Evolutionary conservation across 2,888 invertebrate genomes (phyloP).

Genomic region (Lissonota sp.): DNA sequence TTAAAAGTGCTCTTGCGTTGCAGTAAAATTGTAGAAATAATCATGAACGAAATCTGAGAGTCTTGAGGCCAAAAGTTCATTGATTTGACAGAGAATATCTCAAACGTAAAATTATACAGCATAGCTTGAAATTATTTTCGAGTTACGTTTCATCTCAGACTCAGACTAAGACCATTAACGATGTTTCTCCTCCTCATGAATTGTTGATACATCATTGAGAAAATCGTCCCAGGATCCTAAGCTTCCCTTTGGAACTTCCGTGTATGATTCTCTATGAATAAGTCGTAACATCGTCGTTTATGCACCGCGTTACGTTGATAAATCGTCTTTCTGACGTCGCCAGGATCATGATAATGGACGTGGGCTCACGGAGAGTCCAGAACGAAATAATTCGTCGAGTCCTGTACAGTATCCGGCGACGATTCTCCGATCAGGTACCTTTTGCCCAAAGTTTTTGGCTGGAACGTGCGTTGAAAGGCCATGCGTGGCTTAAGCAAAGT

Average conservation of each 20-base stretch:
- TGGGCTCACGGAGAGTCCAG: neutral
- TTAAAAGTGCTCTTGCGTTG: too few species aligned
- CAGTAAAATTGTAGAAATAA: too few species aligned
- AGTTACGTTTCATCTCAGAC: too few species aligned
- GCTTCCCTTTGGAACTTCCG: conserved; percentile 49
- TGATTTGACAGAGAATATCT: too few species aligned
- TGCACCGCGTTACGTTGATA: conserved; percentile 77
- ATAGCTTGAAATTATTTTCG: too few species aligned
- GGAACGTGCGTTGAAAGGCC: conserved; percentile 74
- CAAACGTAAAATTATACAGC: too few species aligned
- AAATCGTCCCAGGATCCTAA: neutral
- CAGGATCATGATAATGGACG: too few species aligned
- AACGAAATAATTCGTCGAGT: neutral
- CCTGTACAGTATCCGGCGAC: neutral
- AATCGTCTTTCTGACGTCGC: conserved; percentile 72
- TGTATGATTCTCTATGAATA: conserved; percentile 80
- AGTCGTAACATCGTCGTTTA: conserved; percentile 73
- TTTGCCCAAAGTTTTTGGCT: conserved; percentile 39
- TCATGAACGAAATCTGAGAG: too few species aligned
- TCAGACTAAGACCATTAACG: too few species aligned
- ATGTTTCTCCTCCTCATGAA: too few species aligned
- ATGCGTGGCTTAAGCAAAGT: conserved; percentile 73
- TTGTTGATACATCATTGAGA: too few species aligned
- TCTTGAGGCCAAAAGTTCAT: too few species aligned
- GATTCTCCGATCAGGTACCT: conserved; percentile 19